Evolutionary conservation across 2,113 vertebrate species (phyloP).

Genomic region (Copsychus sechellarum): DNA sequence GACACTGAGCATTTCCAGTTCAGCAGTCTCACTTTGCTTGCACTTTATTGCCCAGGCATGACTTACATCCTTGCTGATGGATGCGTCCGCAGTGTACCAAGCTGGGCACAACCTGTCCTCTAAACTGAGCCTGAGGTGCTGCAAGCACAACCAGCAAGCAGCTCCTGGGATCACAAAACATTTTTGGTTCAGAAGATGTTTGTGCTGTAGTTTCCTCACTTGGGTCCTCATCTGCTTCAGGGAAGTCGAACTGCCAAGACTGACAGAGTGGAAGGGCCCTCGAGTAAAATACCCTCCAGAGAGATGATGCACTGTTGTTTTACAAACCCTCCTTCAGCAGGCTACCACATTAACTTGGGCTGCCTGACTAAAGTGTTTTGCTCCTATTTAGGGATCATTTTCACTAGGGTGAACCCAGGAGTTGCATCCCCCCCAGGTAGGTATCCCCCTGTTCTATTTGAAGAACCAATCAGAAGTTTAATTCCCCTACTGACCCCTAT

Average conservation of each 20-base stretch:
- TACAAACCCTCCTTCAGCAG: background rate
- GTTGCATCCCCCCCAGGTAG: background rate
- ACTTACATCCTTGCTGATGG: background rate
- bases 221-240: background rate
- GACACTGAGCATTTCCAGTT: background rate
- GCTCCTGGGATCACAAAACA: rapidly evolving
- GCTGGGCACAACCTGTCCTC: background rate
- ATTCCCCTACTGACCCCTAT: background rate
- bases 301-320: background rate
- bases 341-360: background rate
- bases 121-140: background rate
- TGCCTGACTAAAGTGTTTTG: background rate
- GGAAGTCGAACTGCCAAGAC: background rate
- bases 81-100: background rate
- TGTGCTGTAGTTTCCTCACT: background rate
- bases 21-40: background rate
- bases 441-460: background rate
- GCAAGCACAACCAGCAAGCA: background rate
- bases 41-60: background rate
- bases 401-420: background rate
- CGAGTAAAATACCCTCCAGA: background rate
- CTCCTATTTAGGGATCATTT: background rate
- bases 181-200: background rate
- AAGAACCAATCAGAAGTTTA: background rate
- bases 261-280: background rate